These are phyloP conservation scores for Drosophila grimshawi DNA, from an alignment of 1,140 invertebrate species.

Conservation along the genomic window DNA sequence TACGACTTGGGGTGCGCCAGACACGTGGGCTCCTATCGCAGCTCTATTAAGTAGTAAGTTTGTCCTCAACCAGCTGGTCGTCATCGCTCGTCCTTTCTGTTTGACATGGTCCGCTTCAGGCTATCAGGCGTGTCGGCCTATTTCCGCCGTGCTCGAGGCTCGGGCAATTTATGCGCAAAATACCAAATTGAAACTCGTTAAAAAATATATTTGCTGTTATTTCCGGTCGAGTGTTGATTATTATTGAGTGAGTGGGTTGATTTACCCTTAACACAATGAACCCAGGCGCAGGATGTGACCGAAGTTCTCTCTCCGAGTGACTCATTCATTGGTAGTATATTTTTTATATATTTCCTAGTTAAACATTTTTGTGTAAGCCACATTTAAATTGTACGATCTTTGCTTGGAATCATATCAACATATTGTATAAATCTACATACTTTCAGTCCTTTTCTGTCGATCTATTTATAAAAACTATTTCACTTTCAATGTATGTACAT, in stretches of 20 bases:
- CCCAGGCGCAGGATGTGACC: constrained; percentile 18
- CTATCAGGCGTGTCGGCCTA: constrained; percentile 79
- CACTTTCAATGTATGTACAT: neutral
- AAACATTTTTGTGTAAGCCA: too few species aligned
- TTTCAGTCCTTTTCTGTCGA: too few species aligned
- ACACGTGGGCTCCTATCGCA: constrained; percentile 54
- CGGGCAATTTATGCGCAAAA: constrained; percentile 62
- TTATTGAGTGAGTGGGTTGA: constrained; percentile 50
- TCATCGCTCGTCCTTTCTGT: neutral
- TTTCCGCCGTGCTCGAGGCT: constrained; percentile 55
- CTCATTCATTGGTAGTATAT: neutral
- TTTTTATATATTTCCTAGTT: too few species aligned
- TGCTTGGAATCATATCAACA: too few species aligned
- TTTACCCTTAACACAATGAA: neutral
- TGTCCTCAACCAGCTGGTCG: neutral
- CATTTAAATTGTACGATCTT: too few species aligned
- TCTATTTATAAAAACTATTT: constrained; percentile 23
- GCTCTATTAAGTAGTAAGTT: constrained; percentile 1
- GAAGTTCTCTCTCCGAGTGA: neutral
- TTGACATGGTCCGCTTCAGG: constrained; percentile 51
- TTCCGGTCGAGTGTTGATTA: constrained; percentile 57
- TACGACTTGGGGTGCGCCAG: constrained; percentile 62
- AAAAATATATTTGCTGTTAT: constrained; percentile 53
- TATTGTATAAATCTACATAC: too few species aligned
- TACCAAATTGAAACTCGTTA: constrained; percentile 60